Base-by-base conservation (phyloP, 2,797 vertebrate genomes). In the Nasua narica region DNA sequence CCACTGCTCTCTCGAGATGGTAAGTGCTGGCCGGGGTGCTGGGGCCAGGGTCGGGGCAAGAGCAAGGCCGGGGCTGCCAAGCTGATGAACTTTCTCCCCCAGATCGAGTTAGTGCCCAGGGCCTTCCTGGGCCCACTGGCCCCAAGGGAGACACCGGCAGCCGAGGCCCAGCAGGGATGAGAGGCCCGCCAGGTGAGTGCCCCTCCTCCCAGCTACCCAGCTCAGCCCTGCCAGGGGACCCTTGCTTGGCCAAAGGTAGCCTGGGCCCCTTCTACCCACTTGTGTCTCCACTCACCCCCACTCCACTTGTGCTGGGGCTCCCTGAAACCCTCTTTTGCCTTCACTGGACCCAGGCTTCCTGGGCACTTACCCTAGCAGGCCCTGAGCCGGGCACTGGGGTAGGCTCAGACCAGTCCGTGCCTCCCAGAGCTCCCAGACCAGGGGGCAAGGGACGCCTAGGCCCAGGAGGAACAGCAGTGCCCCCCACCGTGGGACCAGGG, bases 131-230 rank as follows among this genome's bases (percentile, higher is more conserved):
- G 87, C 98, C 99, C 52, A 76, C 91, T 16, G 99, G 99, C 78
- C 99, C 99, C 83, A 99, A 99, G 81, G 99, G 99, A 40, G 99
- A 99, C 0, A 35, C 96, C 0, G 99, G 99, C 56, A 96, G 97
- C 43, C 98, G 94, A 95, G 99, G 99, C 92, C 99, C 99, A 0
- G 97, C 98, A 2, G 99, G 99, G 85, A 97, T 92, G 10, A 99
- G 98, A 98, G 99, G 99, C 82, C 98, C 99, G 0, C 98, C 99
- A 99, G 99, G 99, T 99, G 98, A 98, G 98, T 95, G 13, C 2
- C 74, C n/a, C 21, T 29, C 19, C 29, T 32, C 62, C 18, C 18
- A 14, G 10, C 32, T n/a, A 14, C 40, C 32, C 11, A 76, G 35
- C 67, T 70, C 43, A 87, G 91, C 29, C 15, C 35, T 32, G 2